Conservation (phyloP, 1,140 invertebrate species). For the Octopus bimaculoides region DNA sequence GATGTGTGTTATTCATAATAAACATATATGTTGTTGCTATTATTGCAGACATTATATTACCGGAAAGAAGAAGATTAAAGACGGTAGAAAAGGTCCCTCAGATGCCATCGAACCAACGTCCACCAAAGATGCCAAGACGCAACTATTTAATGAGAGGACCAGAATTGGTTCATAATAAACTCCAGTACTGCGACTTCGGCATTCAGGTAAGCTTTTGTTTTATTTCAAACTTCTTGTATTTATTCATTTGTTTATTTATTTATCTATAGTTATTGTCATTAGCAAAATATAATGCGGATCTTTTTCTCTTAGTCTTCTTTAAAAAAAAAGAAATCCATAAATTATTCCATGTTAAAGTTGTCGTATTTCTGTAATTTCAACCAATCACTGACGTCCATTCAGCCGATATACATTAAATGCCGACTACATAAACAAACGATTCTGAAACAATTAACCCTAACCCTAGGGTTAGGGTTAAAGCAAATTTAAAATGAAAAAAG, state of each 20-base stretch:
- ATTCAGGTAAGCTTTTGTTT: constrained; percentile 70
- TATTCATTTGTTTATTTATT: background rate
- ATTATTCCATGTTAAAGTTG: too few relatives aligned
- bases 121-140: constrained; percentile 77
- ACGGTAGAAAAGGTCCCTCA: constrained; percentile 43
- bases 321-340: too few relatives aligned
- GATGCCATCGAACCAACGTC: constrained; percentile 15
- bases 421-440: too few relatives aligned
- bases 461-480: too few relatives aligned
- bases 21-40: background rate
- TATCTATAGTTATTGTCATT: background rate
- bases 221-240: constrained; percentile 16
- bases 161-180: constrained; percentile 77
- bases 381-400: too few relatives aligned
- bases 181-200: constrained; percentile 87
- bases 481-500: too few relatives aligned
- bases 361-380: too few relatives aligned
- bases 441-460: too few relatives aligned
- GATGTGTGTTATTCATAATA: background rate
- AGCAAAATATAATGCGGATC: background rate
- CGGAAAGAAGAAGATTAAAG: constrained; percentile 39
- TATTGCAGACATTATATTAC: constrained; percentile 47
- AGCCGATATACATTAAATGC: too few relatives aligned
- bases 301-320: too few relatives aligned
- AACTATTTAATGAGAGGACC: constrained; percentile 84